These are phyloP conservation scores for Tupaia chinensis DNA, from an alignment of 2,113 vertebrate genomes.

Conservation along the genomic window DNA sequence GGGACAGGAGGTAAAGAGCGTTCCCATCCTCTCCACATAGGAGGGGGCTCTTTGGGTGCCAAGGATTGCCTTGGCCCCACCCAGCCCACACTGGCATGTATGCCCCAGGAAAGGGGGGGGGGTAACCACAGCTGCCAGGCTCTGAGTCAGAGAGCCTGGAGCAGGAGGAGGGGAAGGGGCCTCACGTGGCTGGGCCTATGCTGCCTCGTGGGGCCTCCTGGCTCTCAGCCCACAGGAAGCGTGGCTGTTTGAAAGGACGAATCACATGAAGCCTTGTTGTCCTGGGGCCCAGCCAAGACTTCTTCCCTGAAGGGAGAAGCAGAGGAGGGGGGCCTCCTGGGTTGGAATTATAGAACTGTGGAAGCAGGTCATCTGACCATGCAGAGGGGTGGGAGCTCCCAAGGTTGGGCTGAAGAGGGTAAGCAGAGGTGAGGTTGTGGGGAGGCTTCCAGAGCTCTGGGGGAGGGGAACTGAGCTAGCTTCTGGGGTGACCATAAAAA, in stretches of 20 bases:
- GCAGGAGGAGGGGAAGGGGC: not conserved
- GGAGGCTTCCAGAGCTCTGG: not conserved
- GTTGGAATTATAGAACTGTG: not conserved
- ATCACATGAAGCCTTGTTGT: conserved; percentile 54
- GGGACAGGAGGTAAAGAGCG: not conserved
- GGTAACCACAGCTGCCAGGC: conserved; percentile 42
- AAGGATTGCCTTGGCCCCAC: not conserved
- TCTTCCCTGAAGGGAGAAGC: not conserved
- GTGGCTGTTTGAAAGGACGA: conserved; percentile 71
- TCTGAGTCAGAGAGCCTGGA: conserved; percentile 66
- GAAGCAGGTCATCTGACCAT: not conserved
- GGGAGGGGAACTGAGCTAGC: not conserved
- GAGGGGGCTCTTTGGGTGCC: not conserved
- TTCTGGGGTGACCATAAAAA: not conserved
- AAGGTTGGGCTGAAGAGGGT: not conserved
- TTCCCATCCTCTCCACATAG: not conserved
- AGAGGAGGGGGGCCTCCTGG: too few relatives aligned
- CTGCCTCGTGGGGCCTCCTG: conserved; percentile 54
- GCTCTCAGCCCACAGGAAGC: conserved; percentile 68
- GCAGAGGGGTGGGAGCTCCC: not conserved
- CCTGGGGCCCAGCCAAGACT: conserved; percentile 25
- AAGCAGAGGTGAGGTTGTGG: too few relatives aligned
- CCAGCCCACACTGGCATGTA: not conserved
- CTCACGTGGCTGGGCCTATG: conserved; percentile 69
- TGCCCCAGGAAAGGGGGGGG: not conserved